Evolutionary conservation across 1,140 invertebrate species (phyloP), one percentile per base, ranked within the genome.

Genomic region (Diabrotica virgifera): DNA sequence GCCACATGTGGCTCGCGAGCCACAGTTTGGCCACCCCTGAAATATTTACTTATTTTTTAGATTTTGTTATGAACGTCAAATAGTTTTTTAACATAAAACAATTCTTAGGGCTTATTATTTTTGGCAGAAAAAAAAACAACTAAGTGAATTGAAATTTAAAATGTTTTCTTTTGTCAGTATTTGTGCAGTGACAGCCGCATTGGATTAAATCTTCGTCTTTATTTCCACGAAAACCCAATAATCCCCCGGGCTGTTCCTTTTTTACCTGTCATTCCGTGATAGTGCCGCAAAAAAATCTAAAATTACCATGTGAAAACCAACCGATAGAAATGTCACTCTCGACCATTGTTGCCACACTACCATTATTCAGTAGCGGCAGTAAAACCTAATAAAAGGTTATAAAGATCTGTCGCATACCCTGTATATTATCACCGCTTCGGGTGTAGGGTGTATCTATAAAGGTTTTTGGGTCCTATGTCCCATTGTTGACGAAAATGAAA

Each of bases 231-330:
- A 46, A 46, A 24, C 24, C 24, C 24, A 24, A 24, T 24, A 24
- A 24, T 24, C 24, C n/a, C 40, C 40, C 4, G n/a, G 8, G n/a
- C 40, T 46, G 8, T 10, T 46, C n/a, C n/a, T 46, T 46, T 46
- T 46, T 46, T 46, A 46, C 40, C 40, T 46, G 35, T 14, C 13
- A 24, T 14, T 55, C 5, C 10, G 53, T n/a, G 13, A 10, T 36
- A 11, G 11, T 14, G 53, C 10, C 35, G 53, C n/a, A 54, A 24
- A 60, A 60, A 60, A 60, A 50, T 62, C 51, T 62, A 38, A 54
- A 62, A 62, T 62, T 62, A 62, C 60, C 60, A 62, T 62, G 38
- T 62, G 60, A 62, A 62, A 53, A 54, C 60, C n/a, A n/a, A 54
- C 51, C 60, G 60, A 62, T 62, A 62, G 60, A 62, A 62, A 62